These are phyloP conservation scores for Halcyon chelicuti DNA, from an alignment of 2,797 vertebrate genomes.

Conservation along the genomic window DNA sequence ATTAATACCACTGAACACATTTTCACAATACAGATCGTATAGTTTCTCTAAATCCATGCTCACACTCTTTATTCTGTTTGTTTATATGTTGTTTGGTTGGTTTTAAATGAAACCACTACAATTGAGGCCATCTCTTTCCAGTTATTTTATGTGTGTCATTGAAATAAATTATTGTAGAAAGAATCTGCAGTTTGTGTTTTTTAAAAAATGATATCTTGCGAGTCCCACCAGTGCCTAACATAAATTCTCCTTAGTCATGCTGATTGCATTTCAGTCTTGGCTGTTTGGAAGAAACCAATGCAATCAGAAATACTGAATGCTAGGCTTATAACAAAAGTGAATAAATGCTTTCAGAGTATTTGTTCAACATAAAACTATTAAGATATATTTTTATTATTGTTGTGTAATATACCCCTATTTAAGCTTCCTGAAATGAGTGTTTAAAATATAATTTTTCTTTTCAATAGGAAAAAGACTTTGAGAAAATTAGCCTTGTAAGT, in stretches of 20 bases:
- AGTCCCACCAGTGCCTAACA: neutral
- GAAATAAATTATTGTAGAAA: neutral
- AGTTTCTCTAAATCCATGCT: neutral
- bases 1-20: neutral
- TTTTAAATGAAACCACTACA: neutral
- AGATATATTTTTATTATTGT: neutral
- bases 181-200: neutral
- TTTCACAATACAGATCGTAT: neutral
- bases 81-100: neutral
- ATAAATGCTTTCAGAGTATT: neutral
- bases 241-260: neutral
- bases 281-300: neutral
- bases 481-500: neutral
- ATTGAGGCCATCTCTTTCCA: neutral
- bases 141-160: neutral
- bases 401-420: neutral
- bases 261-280: neutral
- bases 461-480: neutral
- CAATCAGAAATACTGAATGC: neutral
- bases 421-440: neutral
- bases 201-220: neutral
- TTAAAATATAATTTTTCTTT: neutral
- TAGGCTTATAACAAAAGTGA: neutral
- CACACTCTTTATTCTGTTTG: neutral
- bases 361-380: neutral